phyloP scores from a whole-genome alignment of 2,113 vertebrate species.

The Boleophthalmus pectinirostris region DNA sequence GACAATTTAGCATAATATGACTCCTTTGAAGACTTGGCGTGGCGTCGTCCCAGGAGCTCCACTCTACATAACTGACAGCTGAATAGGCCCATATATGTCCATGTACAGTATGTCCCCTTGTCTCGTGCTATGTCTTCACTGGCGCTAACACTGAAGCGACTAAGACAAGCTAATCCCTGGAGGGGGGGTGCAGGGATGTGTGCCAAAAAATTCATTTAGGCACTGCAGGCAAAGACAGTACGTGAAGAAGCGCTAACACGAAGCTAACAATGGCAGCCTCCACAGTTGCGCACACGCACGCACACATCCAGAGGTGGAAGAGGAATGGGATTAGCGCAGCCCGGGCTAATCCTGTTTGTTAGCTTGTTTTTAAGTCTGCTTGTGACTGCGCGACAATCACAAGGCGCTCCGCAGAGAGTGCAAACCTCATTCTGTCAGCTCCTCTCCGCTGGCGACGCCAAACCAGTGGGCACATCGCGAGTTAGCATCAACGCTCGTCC shows the following conservation, averaged over 20 bases:
- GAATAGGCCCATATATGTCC: neutral
- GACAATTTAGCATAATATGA: neutral
- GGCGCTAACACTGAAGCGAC: neutral
- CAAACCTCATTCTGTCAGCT: slow-evolving; percentile 65
- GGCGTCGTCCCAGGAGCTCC: neutral
- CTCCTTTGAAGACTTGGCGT: neutral
- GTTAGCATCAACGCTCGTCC: slow-evolving; percentile 17
- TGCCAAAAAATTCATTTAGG: slow-evolving; percentile 8
- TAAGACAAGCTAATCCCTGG: neutral
- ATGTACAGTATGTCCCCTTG: neutral
- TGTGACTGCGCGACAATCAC: slow-evolving; percentile 34
- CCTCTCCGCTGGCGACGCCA: slow-evolving; percentile 1
- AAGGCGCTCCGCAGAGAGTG: slow-evolving; percentile 44
- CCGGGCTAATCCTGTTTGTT: slow-evolving; percentile 66
- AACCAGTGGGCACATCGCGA: slow-evolving; percentile 24
- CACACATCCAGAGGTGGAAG: slow-evolving; percentile 37
- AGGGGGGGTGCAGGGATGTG: neutral
- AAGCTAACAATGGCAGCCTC: neutral
- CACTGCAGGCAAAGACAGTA: neutral
- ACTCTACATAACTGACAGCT: neutral
- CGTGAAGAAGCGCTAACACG: neutral
- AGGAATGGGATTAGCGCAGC: slow-evolving; percentile 59
- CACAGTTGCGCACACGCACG: slow-evolving; percentile 2
- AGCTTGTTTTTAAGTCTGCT: slow-evolving; percentile 34
- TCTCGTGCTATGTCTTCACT: neutral